phyloP scores from a whole-genome alignment of 2,888 invertebrate species.

The Entomobrya multifasciata region DNA sequence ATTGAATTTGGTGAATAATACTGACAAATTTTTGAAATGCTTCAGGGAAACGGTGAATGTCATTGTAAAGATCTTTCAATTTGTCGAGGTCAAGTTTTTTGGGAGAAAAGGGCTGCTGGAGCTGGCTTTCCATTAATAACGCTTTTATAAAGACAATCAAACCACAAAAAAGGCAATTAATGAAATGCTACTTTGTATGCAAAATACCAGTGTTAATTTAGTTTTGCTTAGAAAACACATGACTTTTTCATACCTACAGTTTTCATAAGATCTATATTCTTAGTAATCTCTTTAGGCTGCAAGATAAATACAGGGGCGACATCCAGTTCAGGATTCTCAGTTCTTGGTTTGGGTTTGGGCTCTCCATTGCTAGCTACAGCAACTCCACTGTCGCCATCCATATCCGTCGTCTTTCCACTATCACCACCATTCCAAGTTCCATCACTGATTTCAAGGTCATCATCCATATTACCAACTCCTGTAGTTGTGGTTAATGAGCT shows the following conservation, averaged over 20 bases:
- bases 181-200: neutral
- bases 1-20: constrained; percentile 64
- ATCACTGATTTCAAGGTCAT: too few relatives aligned
- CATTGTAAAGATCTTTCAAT: constrained; percentile 33
- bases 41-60: constrained; percentile 57
- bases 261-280: constrained; percentile 68
- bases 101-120: neutral
- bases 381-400: too few relatives aligned
- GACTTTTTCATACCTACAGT: constrained; percentile 61
- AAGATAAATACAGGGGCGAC: constrained; percentile 39
- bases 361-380: too few relatives aligned
- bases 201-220: too few relatives aligned
- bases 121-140: constrained; percentile 55
- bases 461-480: too few relatives aligned
- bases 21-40: constrained; percentile 60
- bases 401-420: too few relatives aligned
- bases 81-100: constrained; percentile 27
- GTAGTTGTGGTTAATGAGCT: too few relatives aligned
- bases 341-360: too few relatives aligned
- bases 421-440: too few relatives aligned
- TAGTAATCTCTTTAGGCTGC: constrained; percentile 51
- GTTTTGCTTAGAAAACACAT: too few relatives aligned
- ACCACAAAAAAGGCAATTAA: neutral
- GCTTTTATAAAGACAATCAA: neutral
- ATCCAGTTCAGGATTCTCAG: neutral